Percentiles rank a stretch among this genome's conserved stretches.
phyloP scores from a whole-genome alignment of 2,113 vertebrate genomes.

The Oenanthe oenanthe region DNA sequence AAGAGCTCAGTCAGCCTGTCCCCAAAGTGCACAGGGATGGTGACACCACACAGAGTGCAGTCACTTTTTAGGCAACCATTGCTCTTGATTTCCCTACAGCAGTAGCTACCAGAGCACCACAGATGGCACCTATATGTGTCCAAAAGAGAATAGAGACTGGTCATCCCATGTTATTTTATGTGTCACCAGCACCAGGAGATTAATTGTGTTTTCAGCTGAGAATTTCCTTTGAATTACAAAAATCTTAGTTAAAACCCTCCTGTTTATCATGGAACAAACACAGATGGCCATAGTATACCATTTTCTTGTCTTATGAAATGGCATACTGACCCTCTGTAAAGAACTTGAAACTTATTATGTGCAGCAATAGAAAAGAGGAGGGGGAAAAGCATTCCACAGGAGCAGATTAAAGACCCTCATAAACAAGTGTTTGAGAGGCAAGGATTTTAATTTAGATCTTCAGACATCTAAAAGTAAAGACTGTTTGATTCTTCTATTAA shows the following conservation, averaged over 20 bases:
- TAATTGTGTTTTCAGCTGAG: not conserved
- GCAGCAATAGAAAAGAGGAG: not conserved
- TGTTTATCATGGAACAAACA: not conserved
- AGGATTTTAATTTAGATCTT: not conserved
- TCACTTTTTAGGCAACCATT: not conserved
- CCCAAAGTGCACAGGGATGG: not conserved
- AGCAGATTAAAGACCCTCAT: not conserved
- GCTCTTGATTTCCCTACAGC: not conserved
- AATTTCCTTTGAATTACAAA: not conserved
- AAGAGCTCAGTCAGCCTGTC: not conserved
- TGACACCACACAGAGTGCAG: not conserved
- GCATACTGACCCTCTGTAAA: not conserved
- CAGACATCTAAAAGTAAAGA: not conserved
- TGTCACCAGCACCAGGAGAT: not conserved
- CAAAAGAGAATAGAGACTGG: not conserved
- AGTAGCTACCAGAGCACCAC: not conserved
- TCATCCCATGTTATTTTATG: not conserved
- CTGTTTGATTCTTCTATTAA: not conserved
- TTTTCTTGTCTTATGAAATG: not conserved
- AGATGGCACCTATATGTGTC: not conserved
- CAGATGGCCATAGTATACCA: not conserved
- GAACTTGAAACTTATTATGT: not conserved
- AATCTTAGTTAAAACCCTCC: not conserved
- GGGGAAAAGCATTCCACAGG: rapidly evolving
- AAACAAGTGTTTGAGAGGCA: not conserved